Conservation (phyloP, 2,888 invertebrate genomes). For the Endotricha flammealis region DNA sequence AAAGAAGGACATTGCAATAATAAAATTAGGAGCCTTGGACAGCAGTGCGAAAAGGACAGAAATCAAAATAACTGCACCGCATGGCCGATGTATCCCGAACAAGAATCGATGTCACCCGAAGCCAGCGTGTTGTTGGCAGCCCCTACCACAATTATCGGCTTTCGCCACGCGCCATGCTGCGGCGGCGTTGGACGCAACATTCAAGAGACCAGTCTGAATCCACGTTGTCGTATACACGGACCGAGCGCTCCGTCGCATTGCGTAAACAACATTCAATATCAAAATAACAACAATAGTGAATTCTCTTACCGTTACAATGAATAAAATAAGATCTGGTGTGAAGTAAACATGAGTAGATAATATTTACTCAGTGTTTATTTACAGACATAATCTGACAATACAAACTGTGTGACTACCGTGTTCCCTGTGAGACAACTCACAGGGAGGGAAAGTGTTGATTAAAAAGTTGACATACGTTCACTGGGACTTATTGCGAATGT, state of each 20-base stretch:
- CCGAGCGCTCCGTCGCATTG: conserved; percentile 28
- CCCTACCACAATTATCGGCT: conserved; percentile 46
- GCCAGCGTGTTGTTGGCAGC: conserved; percentile 32
- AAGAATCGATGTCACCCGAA: conserved; percentile 69
- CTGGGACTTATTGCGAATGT: conserved; percentile 74
- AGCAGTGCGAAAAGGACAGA: conserved; percentile 1
- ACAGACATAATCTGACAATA: conserved; percentile 29
- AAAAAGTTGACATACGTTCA: conserved; percentile 57
- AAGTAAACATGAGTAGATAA: conserved; percentile 46
- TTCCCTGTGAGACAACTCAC: conserved; percentile 67
- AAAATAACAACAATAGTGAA: conserved; percentile 21
- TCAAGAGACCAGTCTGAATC: conserved; percentile 26
- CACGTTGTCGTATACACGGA: conserved; percentile 39
- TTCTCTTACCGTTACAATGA: conserved; percentile 49
- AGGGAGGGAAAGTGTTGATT: conserved; percentile 65
- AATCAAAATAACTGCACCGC: conserved; percentile 41
- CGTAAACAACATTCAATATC: conserved; percentile 34
- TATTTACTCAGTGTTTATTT: conserved; percentile 24
- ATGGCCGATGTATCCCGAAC: conserved; percentile 58
- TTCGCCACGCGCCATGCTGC: conserved; percentile 41
- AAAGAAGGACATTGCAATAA: too few relatives aligned
- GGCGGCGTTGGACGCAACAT: conserved; percentile 8
- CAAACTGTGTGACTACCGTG: conserved; percentile 60
- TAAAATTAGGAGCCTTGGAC: not conserved
- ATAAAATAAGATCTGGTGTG: conserved; percentile 68